These are phyloP conservation scores for Heliconius hortense DNA, from an alignment of 2,888 invertebrate genomes.

Conservation along the genomic window DNA sequence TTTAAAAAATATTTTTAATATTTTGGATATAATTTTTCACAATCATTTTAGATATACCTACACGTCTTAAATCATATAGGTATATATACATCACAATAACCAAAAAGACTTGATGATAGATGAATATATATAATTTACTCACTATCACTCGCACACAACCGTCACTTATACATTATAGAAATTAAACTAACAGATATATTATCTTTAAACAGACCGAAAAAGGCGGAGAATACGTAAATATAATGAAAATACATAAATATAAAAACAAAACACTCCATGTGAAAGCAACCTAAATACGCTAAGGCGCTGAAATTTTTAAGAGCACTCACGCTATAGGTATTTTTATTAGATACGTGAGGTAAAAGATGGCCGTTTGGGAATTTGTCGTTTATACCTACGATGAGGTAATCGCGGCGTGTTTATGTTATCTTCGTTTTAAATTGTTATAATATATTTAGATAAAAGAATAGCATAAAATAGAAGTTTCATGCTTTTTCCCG, in stretches of 20 bases:
- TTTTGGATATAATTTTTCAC: too few relatives aligned
- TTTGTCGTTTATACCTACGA: slow-evolving; percentile 31
- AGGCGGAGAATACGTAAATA: too few relatives aligned
- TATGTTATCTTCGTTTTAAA: slow-evolving; percentile 4
- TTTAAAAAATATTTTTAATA: too few relatives aligned
- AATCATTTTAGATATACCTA: too few relatives aligned
- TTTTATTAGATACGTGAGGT: slow-evolving; percentile 56
- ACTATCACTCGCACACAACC: too few relatives aligned
- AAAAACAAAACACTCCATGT: neutral
- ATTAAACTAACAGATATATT: neutral
- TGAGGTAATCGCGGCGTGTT: slow-evolving; percentile 5
- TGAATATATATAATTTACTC: too few relatives aligned
- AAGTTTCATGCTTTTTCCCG: neutral
- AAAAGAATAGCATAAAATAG: neutral
- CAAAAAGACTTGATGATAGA: too few relatives aligned
- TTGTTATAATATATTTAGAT: neutral
- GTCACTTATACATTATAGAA: neutral
- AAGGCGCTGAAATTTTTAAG: slow-evolving; percentile 65
- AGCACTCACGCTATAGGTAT: slow-evolving; percentile 57
- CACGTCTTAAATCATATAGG: too few relatives aligned
- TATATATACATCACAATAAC: too few relatives aligned
- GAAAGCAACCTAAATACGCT: slow-evolving; percentile 23
- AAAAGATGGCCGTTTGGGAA: slow-evolving; percentile 39
- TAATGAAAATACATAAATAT: neutral
- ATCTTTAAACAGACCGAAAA: too few relatives aligned